Base-by-base conservation (phyloP, 1,140 invertebrate genomes). In the Pogonomyrmex barbatus region DNA sequence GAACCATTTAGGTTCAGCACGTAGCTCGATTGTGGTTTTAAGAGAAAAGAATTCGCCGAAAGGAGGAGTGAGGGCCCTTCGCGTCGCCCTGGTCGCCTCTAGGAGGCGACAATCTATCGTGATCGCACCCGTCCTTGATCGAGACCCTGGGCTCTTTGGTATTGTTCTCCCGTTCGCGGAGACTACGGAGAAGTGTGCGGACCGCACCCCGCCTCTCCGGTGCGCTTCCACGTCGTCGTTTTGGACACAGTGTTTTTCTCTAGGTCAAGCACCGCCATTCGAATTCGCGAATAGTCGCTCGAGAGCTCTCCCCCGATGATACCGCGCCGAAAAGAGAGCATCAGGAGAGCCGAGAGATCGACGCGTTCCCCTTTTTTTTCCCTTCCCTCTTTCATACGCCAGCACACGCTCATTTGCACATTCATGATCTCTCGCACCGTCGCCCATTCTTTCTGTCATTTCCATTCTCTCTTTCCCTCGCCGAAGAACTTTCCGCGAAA, bases 81-180 rank as follows among this genome's bases (percentile, higher is more conserved):
- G 50, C 63, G 60, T 86, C 85, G 75, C 78, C 9, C 85, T 75
- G 60, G 42, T 67, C 62, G 47, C n/a, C 60, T 52, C 54, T 6
- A 24, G 47, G 14, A 24, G 47, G 14, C 36, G 78, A 67, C 85
- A 62, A 65, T 90, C 33, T 14, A 24, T 60, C 42, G 33, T 24
- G 42, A 24, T 89, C 58, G 54, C 85, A 67, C 42, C 8, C 83
- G 68, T 83, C 73, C 68, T 83, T 87, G 42, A 89, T 89, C 86
- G 86, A 94, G 93, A 94, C 93, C 92, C 91, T 91, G 91, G 92
- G 93, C 92, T 94, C 93, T 93, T 94, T 94, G 93, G 93, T 92
- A 94, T 94, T 92, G 91, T 93, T 93, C 93, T 93, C 91, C 87
- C 85, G 76, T 81, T 75, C 45, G 89, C 89, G 91, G 91, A 94